These are phyloP conservation scores for Byasa hedistus DNA, from an alignment of 2,888 invertebrate species.

Conservation along the genomic window DNA sequence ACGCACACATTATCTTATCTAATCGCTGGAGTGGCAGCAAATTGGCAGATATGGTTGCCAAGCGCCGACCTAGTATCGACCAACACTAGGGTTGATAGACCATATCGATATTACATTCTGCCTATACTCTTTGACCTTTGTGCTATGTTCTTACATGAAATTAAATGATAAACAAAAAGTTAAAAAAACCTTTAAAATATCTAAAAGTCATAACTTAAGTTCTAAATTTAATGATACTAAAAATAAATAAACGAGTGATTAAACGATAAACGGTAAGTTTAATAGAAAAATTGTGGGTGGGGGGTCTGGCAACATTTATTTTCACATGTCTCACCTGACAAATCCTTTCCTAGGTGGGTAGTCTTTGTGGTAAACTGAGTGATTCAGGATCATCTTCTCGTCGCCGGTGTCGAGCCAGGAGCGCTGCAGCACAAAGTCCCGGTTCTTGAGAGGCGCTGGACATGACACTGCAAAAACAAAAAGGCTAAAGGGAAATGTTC, in stretches of 20 bases:
- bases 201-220: too few species aligned
- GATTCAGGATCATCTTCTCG: conserved; percentile 93
- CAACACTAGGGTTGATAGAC: conserved; percentile 7
- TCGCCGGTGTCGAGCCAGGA: conserved; percentile 93
- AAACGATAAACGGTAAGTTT: too few species aligned
- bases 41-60: conserved; percentile 42
- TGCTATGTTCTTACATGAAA: too few species aligned
- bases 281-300: too few species aligned
- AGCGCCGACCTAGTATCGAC: conserved; percentile 29
- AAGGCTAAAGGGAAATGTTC: background rate
- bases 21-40: conserved; percentile 53
- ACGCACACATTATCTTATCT: conserved; percentile 61
- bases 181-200: too few species aligned
- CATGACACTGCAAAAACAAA: conserved; percentile 84
- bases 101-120: background rate
- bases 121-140: background rate
- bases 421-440: conserved; percentile 94
- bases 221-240: too few species aligned
- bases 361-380: conserved; percentile 93
- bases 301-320: too few species aligned
- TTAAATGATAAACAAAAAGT: too few species aligned
- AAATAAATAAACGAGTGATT: too few species aligned
- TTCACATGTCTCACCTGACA: conserved; percentile 77
- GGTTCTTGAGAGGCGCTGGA: conserved; percentile 91
- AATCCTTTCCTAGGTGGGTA: conserved; percentile 91